These are phyloP conservation scores for Drosophila demipolita DNA, from an alignment of 2,888 invertebrate genomes.

Conservation along the genomic window DNA sequence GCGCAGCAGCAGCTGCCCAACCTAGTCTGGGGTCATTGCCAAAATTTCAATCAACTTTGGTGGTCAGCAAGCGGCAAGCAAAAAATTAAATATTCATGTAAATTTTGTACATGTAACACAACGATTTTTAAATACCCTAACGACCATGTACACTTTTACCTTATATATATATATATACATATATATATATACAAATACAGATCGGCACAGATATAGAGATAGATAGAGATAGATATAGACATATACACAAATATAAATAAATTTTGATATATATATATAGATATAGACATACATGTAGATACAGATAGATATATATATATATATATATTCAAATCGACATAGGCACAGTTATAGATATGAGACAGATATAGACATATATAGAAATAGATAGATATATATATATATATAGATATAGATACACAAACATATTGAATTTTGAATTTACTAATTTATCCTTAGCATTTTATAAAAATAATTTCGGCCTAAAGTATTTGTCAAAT, in stretches of 20 bases:
- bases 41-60: constrained; percentile 70
- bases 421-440: background rate
- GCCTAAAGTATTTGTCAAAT: background rate
- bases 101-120: background rate
- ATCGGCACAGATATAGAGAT: too few species aligned
- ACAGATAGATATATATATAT: too few species aligned
- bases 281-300: background rate
- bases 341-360: background rate
- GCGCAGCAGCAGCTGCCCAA: constrained; percentile 57
- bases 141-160: too few species aligned
- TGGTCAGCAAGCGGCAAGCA: constrained; percentile 48
- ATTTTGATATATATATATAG: background rate
- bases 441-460: background rate
- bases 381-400: background rate
- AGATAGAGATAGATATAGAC: background rate
- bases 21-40: constrained; percentile 68
- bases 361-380: too few species aligned
- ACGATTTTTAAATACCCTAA: constrained; percentile 23
- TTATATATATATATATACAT: background rate
- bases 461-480: background rate
- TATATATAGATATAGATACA: background rate
- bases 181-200: too few species aligned
- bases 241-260: too few species aligned
- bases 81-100: background rate
- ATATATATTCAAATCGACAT: too few species aligned